These are phyloP conservation scores for Pygoscelis antarcticus DNA, from an alignment of 2,113 vertebrate genomes.

Conservation along the genomic window DNA sequence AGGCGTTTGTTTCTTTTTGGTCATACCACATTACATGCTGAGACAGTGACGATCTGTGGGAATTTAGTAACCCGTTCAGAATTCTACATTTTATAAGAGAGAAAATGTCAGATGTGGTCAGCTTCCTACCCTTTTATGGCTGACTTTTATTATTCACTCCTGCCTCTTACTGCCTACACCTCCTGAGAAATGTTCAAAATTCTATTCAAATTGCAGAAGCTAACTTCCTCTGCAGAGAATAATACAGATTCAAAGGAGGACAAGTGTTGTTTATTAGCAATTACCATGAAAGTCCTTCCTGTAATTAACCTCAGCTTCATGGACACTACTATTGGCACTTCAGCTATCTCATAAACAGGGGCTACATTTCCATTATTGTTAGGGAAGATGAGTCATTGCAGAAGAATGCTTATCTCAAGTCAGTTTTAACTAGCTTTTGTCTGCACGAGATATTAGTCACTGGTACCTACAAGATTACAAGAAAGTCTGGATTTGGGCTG, in stretches of 20 bases:
- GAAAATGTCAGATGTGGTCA: constrained; percentile 40
- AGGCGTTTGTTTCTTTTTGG: not conserved
- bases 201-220: constrained; percentile 53
- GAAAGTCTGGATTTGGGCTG: constrained; percentile 30
- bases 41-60: constrained; percentile 33
- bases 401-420: constrained; percentile 73
- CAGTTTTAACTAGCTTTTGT: constrained; percentile 75
- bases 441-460: constrained; percentile 61
- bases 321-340: constrained; percentile 74
- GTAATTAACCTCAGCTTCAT: constrained; percentile 79
- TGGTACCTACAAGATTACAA: constrained; percentile 43
- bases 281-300: constrained; percentile 79
- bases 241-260: constrained; percentile 52
- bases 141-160: constrained; percentile 53
- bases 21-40: constrained; percentile 8
- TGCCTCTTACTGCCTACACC: not conserved
- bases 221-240: constrained; percentile 47
- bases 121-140: constrained; percentile 23
- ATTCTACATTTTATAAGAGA: constrained; percentile 21
- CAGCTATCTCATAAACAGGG: constrained; percentile 67
- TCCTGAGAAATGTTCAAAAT: constrained; percentile 36
- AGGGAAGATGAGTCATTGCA: constrained; percentile 72
- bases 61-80: not conserved
- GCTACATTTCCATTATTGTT: constrained; percentile 71
- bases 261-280: constrained; percentile 74